Base-by-base conservation (phyloP, 2,797 vertebrate genomes). In the Pangasius krempfi region DNA sequence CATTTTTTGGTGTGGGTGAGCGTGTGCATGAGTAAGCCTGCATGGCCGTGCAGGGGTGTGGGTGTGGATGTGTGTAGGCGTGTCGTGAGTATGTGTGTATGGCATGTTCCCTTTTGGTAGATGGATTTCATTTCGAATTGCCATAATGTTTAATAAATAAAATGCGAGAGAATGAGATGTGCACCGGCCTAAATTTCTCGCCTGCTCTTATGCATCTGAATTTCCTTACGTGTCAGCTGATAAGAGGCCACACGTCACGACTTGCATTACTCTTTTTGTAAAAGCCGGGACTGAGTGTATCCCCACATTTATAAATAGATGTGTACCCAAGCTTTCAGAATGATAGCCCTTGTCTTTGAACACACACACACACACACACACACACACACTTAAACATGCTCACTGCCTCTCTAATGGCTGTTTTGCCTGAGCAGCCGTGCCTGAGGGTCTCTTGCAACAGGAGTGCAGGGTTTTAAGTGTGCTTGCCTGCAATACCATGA, bases 401-500 rank as follows among this genome's bases (percentile, higher is more conserved):
- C 64, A 73, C 64, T 86, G 27, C 50, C 54, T 89, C 47, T 87
- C 64, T 78, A 88, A 89, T 89, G 87, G 88, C 87, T 78, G 86
- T 91, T 75, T 92, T 91, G 87, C 92, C 84, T 88, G 89, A 52
- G 86, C 81, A 72, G 88, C 84, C 86, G 68, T 88, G 89, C 91
- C 86, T 87, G 83, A 88, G 89, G 87, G 86, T 84, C 79, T 88
- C 85, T 87, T 87, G 30, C 91, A 87, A 87, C 89, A 85, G 87
- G 88, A 52, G 60, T 83, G 89, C 88, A 58, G 81, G 50, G 88
- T 87, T 91, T 91, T 90, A 88, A 88, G 85, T 89, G 85, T 83
- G 82, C 88, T 90, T 90, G 83, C 93, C 86, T 56, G 88, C 92
- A 93, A 91, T 78, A 88, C 84, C 52, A 87, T 92, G 89, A 92